phyloP scores from a whole-genome alignment of 2,888 invertebrate genomes.

The Coremacera marginata region DNA sequence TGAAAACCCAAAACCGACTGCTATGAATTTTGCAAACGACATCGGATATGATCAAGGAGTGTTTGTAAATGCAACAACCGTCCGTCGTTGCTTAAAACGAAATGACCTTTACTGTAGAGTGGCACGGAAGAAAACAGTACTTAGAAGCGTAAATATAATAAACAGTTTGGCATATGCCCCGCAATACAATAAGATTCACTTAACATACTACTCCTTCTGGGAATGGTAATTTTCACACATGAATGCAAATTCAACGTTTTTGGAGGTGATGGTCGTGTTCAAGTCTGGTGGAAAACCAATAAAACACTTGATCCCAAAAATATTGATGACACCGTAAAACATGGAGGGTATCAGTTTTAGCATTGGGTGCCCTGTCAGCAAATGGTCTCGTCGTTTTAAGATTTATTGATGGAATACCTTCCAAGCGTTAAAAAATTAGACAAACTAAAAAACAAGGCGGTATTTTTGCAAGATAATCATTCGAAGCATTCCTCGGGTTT shows the following conservation, averaged over 20 bases:
- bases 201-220: slow-evolving; percentile 15
- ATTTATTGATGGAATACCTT: slow-evolving; percentile 31
- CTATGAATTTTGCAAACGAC: no score
- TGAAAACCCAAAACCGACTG: slow-evolving; percentile 16
- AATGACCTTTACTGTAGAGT: neutral
- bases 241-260: slow-evolving; percentile 17
- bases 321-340: slow-evolving; percentile 18
- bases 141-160: no score
- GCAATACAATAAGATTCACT: slow-evolving; percentile 16
- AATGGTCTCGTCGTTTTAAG: slow-evolving; percentile 26
- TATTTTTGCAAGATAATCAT: neutral
- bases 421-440: slow-evolving; percentile 10
- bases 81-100: neutral
- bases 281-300: neutral
- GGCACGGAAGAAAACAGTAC: neutral
- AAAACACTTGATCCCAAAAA: slow-evolving; percentile 11
- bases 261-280: neutral
- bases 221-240: slow-evolving; percentile 13
- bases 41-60: neutral
- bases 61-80: neutral
- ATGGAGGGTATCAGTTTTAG: slow-evolving; percentile 2
- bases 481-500: neutral
- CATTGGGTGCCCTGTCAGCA: slow-evolving; percentile 11
- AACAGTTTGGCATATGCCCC: no score
- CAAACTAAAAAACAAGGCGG: neutral